phyloP scores from a whole-genome alignment of 2,888 invertebrate genomes.

The Diaprepes abbreviatus region DNA sequence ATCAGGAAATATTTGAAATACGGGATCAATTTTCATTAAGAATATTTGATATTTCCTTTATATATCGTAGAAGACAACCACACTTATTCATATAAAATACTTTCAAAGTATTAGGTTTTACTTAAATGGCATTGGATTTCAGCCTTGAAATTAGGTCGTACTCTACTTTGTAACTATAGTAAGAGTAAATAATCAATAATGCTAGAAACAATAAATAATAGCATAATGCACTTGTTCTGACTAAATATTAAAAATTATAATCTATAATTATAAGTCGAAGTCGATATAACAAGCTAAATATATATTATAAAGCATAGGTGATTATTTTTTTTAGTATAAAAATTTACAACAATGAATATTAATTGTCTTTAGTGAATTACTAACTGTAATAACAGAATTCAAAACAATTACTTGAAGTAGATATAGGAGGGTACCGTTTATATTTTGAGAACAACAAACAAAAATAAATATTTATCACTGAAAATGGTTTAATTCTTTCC shows the following conservation, averaged over 20 bases:
- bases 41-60: background rate
- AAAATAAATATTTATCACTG: too few relatives aligned
- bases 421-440: too few relatives aligned
- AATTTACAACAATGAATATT: too few relatives aligned
- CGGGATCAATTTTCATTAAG: background rate
- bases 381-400: too few relatives aligned
- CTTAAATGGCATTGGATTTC: constrained; percentile 2
- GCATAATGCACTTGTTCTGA: background rate
- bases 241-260: background rate
- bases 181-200: background rate
- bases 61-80: background rate
- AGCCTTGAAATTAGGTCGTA: background rate
- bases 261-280: background rate
- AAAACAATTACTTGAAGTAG: too few relatives aligned
- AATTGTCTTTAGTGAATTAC: too few relatives aligned
- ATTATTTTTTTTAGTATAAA: too few relatives aligned
- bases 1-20: background rate
- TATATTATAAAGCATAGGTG: too few relatives aligned
- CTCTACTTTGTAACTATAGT: background rate
- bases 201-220: background rate
- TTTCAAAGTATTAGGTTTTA: background rate
- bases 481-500: too few relatives aligned
- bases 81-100: background rate
- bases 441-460: too few relatives aligned
- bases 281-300: too few relatives aligned